phyloP scores from a whole-genome alignment of 2,888 invertebrate genomes.

The Oligia latruncula region DNA sequence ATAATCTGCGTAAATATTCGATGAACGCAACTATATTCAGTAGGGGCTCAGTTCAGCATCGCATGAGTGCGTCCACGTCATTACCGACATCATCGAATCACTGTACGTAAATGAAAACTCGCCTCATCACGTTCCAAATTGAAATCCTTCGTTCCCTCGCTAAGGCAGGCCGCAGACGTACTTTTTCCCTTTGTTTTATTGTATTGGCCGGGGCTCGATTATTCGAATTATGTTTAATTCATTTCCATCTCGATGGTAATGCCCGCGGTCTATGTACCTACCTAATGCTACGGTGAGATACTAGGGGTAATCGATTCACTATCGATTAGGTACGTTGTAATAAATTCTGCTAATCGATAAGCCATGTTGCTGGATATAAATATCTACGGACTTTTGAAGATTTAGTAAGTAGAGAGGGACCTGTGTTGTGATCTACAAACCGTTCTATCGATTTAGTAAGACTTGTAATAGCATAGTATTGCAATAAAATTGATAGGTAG shows the following conservation, averaged over 20 bases:
- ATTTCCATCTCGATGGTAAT: constrained; percentile 87
- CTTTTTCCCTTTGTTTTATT: constrained; percentile 88
- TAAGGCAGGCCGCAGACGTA: constrained; percentile 82
- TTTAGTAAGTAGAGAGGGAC: background rate
- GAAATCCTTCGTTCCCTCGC: constrained; percentile 88
- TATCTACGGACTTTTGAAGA: constrained; percentile 6
- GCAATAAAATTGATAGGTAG: background rate
- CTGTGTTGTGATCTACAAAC: background rate
- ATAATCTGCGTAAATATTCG: constrained; percentile 48
- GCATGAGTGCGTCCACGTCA: constrained; percentile 72
- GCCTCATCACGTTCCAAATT: constrained; percentile 90
- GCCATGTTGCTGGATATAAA: background rate
- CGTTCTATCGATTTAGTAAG: background rate
- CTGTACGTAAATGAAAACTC: constrained; percentile 87
- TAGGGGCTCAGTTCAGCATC: constrained; percentile 56
- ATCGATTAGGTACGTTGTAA: constrained; percentile 49
- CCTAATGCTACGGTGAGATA: constrained; percentile 68
- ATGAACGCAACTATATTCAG: constrained; percentile 57
- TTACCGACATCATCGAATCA: constrained; percentile 78
- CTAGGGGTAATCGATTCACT: constrained; percentile 68
- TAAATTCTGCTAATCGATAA: constrained; percentile 32
- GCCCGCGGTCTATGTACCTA: constrained; percentile 74
- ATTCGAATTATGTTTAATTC: constrained; percentile 90
- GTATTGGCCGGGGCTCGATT: constrained; percentile 87
- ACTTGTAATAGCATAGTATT: background rate